Evolutionary conservation across 2,113 vertebrate genomes (phyloP).

Genomic region (Labeo catla): DNA sequence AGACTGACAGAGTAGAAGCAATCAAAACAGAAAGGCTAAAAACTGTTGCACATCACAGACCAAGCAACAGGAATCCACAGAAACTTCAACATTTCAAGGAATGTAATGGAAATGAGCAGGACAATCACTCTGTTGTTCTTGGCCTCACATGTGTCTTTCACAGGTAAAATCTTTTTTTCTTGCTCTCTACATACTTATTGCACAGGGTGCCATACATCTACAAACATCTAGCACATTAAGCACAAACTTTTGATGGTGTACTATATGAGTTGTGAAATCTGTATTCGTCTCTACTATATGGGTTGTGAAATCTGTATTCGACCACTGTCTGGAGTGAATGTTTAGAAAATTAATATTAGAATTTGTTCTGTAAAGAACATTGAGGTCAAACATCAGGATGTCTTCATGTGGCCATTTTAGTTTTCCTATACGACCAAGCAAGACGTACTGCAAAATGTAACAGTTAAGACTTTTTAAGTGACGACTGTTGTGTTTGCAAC

Average conservation of each 20-base stretch:
- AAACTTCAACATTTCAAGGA: constrained; percentile 15
- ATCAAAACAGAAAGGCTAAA: constrained; percentile 23
- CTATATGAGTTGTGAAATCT: neutral
- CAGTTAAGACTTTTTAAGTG: neutral
- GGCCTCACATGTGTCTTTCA: constrained; percentile 32
- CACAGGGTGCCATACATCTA: neutral
- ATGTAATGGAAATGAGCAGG: constrained; percentile 48
- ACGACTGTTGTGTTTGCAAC: neutral
- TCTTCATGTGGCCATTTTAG: constrained; percentile 18
- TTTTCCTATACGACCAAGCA: neutral
- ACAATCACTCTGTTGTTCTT: constrained; percentile 42
- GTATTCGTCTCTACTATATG: too few species aligned
- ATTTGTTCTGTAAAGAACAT: neutral
- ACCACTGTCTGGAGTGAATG: neutral
- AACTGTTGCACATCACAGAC: constrained; percentile 9
- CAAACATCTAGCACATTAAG: neutral
- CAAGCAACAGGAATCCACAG: constrained; percentile 22
- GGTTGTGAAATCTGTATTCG: neutral
- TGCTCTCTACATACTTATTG: neutral
- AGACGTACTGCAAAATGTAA: neutral
- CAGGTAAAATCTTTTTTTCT: constrained; percentile 46
- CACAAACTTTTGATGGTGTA: neutral
- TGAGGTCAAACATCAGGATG: constrained; percentile 5
- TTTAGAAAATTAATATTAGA: neutral
- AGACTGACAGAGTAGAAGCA: constrained; percentile 16